Evolutionary conservation across 37 sponge, comb jelly and placozoan species (phyloP).

Genomic region (Ephydatia muelleri): DNA sequence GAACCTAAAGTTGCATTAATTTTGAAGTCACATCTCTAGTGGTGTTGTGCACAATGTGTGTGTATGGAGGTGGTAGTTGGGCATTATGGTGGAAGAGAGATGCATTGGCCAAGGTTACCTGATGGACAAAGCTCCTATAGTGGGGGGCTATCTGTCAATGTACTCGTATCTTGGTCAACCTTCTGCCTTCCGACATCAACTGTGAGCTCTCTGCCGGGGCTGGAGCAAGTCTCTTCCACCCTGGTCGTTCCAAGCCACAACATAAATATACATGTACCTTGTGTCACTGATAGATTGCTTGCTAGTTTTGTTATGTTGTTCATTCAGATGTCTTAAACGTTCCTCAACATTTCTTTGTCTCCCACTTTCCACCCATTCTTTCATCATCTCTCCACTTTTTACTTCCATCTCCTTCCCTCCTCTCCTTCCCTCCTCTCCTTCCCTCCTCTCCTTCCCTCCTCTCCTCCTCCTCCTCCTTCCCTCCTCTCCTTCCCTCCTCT

Average conservation of each 20-base stretch:
- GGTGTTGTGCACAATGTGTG: background rate
- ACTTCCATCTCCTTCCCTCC: too few species aligned
- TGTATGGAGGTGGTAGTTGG: background rate
- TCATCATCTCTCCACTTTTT: too few species aligned
- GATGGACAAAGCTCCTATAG: background rate
- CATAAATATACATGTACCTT: background rate
- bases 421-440: too few species aligned
- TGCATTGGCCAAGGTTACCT: slow-evolving; percentile 40
- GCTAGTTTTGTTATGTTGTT: too few species aligned
- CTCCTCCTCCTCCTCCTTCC: too few species aligned
- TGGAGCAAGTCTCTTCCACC: background rate
- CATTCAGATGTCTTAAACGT: background rate
- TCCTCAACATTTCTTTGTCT: background rate
- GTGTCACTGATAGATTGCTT: too few species aligned
- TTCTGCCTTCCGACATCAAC: slow-evolving; percentile 64
- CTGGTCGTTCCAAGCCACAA: slow-evolving; percentile 64
- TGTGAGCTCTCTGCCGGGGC: slow-evolving; percentile 49
- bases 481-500: too few species aligned
- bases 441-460: too few species aligned
- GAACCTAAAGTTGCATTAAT: too few species aligned
- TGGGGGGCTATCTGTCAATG: background rate
- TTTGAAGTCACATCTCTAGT: too few species aligned
- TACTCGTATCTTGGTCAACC: slow-evolving; percentile 35
- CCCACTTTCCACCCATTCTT: background rate
- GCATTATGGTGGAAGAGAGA: slow-evolving; percentile 45